These are phyloP conservation scores for Drosophila ambigua DNA, from an alignment of 1,140 invertebrate species.

Conservation along the genomic window DNA sequence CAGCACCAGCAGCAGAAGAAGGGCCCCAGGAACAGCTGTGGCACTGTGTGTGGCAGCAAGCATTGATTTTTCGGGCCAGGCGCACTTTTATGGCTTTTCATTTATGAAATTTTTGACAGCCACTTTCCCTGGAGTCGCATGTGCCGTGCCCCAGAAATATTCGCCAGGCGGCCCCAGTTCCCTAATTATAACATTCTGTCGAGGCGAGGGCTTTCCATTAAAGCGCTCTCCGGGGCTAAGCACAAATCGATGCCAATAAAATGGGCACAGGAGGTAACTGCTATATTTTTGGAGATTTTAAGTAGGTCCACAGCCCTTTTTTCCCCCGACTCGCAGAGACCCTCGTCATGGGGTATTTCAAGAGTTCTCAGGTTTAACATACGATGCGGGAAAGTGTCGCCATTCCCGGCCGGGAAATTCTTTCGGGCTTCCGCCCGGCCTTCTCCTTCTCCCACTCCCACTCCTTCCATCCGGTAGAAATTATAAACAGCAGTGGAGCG, in stretches of 20 bases:
- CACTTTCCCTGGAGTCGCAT: slow-evolving; percentile 35
- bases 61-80: slow-evolving; percentile 67
- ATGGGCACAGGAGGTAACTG: not conserved
- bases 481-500: slow-evolving; percentile 30
- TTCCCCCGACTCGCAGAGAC: slow-evolving; percentile 7
- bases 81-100: slow-evolving; percentile 73
- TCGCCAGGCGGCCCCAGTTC: not conserved
- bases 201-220: slow-evolving; percentile 17
- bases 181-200: slow-evolving; percentile 39
- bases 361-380: slow-evolving; percentile 6
- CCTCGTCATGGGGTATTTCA: slow-evolving; percentile 23
- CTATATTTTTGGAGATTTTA: slow-evolving; percentile 1
- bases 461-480: slow-evolving; percentile 3
- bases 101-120: slow-evolving; percentile 71
- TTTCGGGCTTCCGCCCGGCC: not conserved
- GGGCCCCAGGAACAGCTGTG: slow-evolving; percentile 50
- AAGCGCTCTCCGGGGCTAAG: slow-evolving; percentile 4
- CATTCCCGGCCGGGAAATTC: not conserved
- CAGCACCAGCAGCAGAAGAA: not conserved
- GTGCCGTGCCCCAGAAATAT: slow-evolving; percentile 14
- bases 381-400: slow-evolving; percentile 14
- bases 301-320: slow-evolving; percentile 11
- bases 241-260: slow-evolving; percentile 34
- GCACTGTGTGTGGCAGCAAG: slow-evolving; percentile 11
- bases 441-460: no score